Conservation (phyloP, 2,888 invertebrate genomes). For the Athalia circularis region DNA sequence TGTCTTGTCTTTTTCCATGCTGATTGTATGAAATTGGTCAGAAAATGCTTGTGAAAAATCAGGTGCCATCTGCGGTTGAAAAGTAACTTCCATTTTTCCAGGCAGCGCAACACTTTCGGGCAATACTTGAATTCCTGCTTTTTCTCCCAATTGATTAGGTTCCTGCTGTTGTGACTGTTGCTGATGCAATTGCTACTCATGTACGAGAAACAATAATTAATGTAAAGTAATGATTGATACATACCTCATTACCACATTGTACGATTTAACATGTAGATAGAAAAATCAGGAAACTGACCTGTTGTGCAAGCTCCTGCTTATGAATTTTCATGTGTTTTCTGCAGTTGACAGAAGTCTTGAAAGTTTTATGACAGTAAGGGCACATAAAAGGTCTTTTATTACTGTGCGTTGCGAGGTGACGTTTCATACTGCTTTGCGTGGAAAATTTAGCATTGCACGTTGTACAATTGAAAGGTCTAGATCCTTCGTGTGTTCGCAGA, state of each 20-base stretch:
- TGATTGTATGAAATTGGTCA: conserved; percentile 60
- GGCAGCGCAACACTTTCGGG: conserved; percentile 56
- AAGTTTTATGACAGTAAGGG: conserved; percentile 71
- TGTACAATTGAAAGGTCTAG: conserved; percentile 75
- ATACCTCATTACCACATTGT: conserved; percentile 1
- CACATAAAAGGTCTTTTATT: conserved; percentile 73
- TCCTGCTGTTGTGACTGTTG: conserved; percentile 55
- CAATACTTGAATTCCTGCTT: conserved; percentile 47
- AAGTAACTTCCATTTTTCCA: conserved; percentile 60
- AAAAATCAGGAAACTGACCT: conserved; percentile 53
- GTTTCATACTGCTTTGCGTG: conserved; percentile 72
- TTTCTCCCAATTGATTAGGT: conserved; percentile 12
- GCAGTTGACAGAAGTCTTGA: conserved; percentile 76
- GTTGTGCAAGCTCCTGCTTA: conserved; percentile 75
- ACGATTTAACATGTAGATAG: conserved; percentile 1
- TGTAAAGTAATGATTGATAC: neutral
- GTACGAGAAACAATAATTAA: conserved; percentile 11
- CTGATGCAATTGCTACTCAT: conserved; percentile 62
- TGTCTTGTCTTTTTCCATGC: conserved; percentile 58
- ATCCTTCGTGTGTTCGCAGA: conserved; percentile 75
- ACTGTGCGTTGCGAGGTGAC: conserved; percentile 72
- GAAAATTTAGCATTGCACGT: conserved; percentile 74
- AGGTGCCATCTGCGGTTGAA: conserved; percentile 60
- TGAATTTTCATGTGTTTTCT: conserved; percentile 81
- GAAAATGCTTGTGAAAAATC: conserved; percentile 63